phyloP scores from a whole-genome alignment of 2,797 vertebrate genomes.

The Typhlichthys subterraneus region DNA sequence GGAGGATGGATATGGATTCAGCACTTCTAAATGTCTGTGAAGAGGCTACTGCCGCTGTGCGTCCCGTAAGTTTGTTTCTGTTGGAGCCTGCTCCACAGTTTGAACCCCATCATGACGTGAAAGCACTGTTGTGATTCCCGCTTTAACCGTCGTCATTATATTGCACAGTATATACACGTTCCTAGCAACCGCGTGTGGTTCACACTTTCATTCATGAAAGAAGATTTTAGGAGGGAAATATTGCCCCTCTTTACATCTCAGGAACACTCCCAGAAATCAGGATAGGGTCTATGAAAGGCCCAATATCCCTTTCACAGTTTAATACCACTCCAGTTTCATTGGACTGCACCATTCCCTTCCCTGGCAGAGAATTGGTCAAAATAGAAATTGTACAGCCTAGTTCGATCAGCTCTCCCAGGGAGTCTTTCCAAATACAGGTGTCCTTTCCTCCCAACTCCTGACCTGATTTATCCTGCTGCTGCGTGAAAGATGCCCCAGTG shows the following conservation, averaged over 20 bases:
- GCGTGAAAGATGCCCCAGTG: conserved; percentile 67
- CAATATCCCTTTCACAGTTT: conserved; percentile 72
- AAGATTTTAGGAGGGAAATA: conserved; percentile 6
- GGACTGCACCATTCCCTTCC: conserved; percentile 56
- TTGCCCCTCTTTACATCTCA: conserved; percentile 2
- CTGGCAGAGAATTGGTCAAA: conserved; percentile 67
- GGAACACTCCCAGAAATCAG: conserved; percentile 42
- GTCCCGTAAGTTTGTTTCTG: conserved; percentile 35
- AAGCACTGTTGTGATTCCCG: conserved; percentile 72
- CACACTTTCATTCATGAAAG: conserved; percentile 37
- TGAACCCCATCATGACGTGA: conserved; percentile 66
- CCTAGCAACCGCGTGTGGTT: conserved; percentile 53
- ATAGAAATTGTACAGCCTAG: conserved; percentile 47
- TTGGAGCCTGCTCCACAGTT: conserved; percentile 31
- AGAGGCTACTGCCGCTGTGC: conserved; percentile 58
- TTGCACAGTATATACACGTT: conserved; percentile 26
- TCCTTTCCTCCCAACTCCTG: conserved; percentile 64
- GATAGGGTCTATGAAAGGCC: conserved; percentile 50
- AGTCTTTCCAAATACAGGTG: conserved; percentile 67
- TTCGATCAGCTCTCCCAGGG: conserved; percentile 65
- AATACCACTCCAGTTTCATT: conserved; percentile 56
- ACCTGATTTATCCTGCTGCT: conserved; percentile 70
- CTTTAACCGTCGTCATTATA: conserved; percentile 64
- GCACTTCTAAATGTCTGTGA: conserved; percentile 67
- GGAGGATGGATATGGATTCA: conserved; percentile 41